Conservation (phyloP, 2,797 vertebrate genomes). For the Chelonia mydas region DNA sequence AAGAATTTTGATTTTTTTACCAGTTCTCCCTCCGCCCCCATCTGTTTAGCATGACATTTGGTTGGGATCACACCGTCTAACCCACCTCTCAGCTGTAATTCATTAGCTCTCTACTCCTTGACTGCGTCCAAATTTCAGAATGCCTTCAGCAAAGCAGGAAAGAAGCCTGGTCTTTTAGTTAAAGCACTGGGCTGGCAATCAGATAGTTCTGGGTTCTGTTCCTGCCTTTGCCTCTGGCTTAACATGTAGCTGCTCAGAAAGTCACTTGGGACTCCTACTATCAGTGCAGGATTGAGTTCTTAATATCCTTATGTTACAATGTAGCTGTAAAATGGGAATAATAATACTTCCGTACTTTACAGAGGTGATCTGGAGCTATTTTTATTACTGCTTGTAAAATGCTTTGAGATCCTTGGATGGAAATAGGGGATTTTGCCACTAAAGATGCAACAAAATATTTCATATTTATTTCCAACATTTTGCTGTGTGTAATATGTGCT, state of each 20-base stretch:
- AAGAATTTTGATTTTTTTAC: slow-evolving; percentile 74
- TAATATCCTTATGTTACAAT: too few species aligned
- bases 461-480: background rate
- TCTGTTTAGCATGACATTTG: background rate
- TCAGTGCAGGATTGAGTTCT: background rate
- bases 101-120: background rate
- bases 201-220: background rate
- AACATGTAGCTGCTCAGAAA: background rate
- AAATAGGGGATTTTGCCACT: background rate
- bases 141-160: background rate
- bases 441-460: background rate
- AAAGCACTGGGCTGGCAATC: background rate
- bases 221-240: background rate
- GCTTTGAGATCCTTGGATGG: background rate
- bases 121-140: background rate
- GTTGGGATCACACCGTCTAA: background rate
- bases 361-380: background rate
- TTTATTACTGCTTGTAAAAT: background rate
- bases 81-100: slow-evolving; percentile 5
- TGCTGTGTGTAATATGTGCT: background rate
- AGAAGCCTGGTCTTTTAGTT: background rate
- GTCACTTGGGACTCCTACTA: background rate
- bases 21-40: background rate
- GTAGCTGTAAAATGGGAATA: background rate
- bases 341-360: background rate